Percentiles rank a stretch among this genome's conserved stretches.
phyloP scores from a whole-genome alignment of 2,113 vertebrate genomes.

The Centrocercus urophasianus region DNA sequence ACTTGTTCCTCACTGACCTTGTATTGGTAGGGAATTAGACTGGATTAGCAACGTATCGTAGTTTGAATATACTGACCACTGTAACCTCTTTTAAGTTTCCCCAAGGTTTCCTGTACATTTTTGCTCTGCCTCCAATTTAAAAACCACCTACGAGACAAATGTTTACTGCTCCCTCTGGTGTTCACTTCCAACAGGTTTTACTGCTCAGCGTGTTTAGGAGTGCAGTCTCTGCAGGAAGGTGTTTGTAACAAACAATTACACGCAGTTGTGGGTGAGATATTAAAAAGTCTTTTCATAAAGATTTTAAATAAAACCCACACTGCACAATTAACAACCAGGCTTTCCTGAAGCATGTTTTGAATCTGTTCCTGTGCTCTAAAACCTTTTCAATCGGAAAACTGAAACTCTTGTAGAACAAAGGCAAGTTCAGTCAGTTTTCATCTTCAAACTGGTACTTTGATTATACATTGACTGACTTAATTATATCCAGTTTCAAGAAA shows the following conservation, averaged over 20 bases:
- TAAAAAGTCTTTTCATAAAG: not conserved
- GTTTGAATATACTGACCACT: not conserved
- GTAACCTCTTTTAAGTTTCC: not conserved
- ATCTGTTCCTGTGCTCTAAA: not conserved
- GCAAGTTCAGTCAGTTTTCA: constrained; percentile 39
- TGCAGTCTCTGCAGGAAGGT: accelerated
- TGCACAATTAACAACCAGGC: not conserved
- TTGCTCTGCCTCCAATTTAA: not conserved
- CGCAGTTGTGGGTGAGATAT: accelerated
- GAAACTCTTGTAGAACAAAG: constrained; percentile 42
- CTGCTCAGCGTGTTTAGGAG: accelerated
- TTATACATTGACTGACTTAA: not conserved
- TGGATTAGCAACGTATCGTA: not conserved
- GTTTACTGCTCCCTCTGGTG: constrained; percentile 49
- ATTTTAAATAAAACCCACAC: not conserved
- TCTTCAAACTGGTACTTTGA: constrained; percentile 24
- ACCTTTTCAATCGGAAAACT: not conserved
- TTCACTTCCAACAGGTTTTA: not conserved
- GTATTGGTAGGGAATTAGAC: not conserved
- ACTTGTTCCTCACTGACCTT: not conserved
- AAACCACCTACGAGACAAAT: not conserved
- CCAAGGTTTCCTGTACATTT: not conserved
- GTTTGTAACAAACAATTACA: not conserved
- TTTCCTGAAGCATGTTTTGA: not conserved
- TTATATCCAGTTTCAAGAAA: not conserved